These are phyloP conservation scores for Liparis tanakae DNA, from an alignment of 2,797 vertebrate species.

Conservation along the genomic window DNA sequence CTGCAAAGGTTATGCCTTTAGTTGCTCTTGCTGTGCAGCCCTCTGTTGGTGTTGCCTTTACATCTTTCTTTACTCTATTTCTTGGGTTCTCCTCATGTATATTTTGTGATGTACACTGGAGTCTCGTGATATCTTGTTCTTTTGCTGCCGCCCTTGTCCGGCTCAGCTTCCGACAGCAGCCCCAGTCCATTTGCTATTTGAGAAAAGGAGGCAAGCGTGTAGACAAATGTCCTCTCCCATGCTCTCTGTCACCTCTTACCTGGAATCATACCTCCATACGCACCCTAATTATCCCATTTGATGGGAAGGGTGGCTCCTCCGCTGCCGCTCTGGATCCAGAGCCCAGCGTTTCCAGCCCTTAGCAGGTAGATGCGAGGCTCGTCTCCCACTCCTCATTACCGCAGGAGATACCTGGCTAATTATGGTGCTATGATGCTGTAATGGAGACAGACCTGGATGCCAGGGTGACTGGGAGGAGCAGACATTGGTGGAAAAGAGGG, in stretches of 20 bases:
- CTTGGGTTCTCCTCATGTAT: not conserved
- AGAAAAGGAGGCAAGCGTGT: slow-evolving; percentile 46
- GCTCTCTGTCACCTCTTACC: slow-evolving; percentile 68
- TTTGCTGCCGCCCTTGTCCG: slow-evolving; percentile 36
- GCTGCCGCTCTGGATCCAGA: slow-evolving; percentile 22
- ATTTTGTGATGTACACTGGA: slow-evolving; percentile 10
- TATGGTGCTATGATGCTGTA: slow-evolving; percentile 62
- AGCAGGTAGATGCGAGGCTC: slow-evolving; percentile 58
- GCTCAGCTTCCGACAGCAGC: slow-evolving; percentile 31
- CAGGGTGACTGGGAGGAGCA: slow-evolving; percentile 51
- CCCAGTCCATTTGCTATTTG: slow-evolving; percentile 37
- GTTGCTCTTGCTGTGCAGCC: not conserved
- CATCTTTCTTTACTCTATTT: not conserved
- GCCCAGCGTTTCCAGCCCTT: slow-evolving; percentile 35
- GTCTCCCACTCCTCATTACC: slow-evolving; percentile 65
- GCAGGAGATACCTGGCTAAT: slow-evolving; percentile 74
- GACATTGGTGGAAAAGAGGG: slow-evolving; percentile 26
- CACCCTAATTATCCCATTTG: slow-evolving; percentile 71
- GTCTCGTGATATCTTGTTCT: slow-evolving; percentile 45
- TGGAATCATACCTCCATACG: slow-evolving; percentile 59
- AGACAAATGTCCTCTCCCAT: slow-evolving; percentile 52
- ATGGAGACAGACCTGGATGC: slow-evolving; percentile 58
- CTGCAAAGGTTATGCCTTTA: slow-evolving; percentile 16
- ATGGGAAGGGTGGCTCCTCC: slow-evolving; percentile 51
- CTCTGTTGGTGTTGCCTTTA: not conserved